Conservation (phyloP, 2,888 invertebrate species). For the Pandemis heparana region DNA sequence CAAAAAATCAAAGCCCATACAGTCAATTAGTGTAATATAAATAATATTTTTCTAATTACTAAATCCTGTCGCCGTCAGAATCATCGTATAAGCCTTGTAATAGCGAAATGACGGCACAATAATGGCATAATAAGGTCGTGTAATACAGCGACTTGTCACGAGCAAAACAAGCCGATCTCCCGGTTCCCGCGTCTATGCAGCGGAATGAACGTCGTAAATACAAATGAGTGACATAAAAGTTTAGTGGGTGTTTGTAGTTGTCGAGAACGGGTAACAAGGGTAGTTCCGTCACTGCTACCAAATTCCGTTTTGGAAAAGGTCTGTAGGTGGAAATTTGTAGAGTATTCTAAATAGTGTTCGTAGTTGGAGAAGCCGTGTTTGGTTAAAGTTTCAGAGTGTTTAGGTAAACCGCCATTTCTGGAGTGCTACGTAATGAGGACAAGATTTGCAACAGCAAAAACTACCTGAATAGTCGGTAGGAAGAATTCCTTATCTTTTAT, state of each 20-base stretch:
- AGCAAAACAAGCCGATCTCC: constrained; percentile 18
- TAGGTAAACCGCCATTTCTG: not conserved
- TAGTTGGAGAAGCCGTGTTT: not conserved
- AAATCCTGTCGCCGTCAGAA: too few relatives aligned
- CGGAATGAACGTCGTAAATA: constrained; percentile 35
- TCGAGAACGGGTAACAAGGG: constrained; percentile 30
- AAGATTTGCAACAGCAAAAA: not conserved
- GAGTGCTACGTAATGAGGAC: not conserved
- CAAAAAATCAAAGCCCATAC: too few relatives aligned
- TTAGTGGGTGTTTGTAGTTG: constrained; percentile 37
- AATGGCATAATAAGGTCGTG: constrained; percentile 1
- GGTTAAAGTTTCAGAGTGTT: not conserved
- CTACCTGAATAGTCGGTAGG: not conserved
- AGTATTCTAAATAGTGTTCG: constrained; percentile 2
- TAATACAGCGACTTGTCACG: constrained; percentile 7
- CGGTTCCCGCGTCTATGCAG: constrained; percentile 16
- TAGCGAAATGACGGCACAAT: not conserved
- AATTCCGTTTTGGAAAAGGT: constrained; percentile 22
- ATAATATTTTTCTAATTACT: too few relatives aligned
- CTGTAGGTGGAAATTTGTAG: constrained; percentile 9
- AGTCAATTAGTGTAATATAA: too few relatives aligned
- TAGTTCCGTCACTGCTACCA: constrained; percentile 6
- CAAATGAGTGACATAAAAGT: constrained; percentile 38
- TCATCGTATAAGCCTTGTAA: not conserved
- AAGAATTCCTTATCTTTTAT: not conserved